These are phyloP conservation scores for Galagoides demidoff DNA, from an alignment of 2,797 vertebrate species.

Conservation along the genomic window DNA sequence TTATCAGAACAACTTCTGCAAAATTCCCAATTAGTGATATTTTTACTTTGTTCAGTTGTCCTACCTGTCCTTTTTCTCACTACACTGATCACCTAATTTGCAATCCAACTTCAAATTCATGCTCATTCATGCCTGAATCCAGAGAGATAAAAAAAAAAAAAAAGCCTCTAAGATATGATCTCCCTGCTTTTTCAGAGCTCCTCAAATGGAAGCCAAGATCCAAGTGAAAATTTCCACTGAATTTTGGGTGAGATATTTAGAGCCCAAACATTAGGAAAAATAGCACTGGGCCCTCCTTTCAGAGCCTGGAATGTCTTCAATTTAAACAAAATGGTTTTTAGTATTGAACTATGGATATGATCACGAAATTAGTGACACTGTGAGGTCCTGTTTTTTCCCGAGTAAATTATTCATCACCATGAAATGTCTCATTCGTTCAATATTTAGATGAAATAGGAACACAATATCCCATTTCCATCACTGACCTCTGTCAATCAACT, in stretches of 20 bases:
- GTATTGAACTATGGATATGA: background rate
- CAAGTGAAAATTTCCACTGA: background rate
- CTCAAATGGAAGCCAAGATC: background rate
- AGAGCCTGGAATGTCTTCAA: too few species aligned
- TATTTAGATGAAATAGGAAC: background rate
- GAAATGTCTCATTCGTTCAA: background rate
- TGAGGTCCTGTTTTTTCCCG: background rate
- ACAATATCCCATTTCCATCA: background rate
- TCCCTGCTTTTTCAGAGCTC: background rate
- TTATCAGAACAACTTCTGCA: background rate
- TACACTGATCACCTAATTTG: background rate
- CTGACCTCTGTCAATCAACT: background rate
- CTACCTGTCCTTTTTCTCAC: background rate
- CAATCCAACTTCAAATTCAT: background rate
- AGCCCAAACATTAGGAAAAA: background rate
- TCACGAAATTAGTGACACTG: background rate
- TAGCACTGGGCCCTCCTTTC: background rate
- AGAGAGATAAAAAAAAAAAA: background rate
- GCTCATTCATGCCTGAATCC: background rate
- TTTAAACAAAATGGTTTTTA: background rate
- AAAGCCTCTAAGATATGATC: fast-evolving
- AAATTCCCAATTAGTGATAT: background rate
- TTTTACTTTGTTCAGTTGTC: background rate
- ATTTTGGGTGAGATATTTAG: background rate
- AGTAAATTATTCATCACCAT: background rate